Evolutionary conservation across 2,113 vertebrate genomes (phyloP), one percentile per base, ranked within the genome.

Genomic region (Barnardius zonarius): DNA sequence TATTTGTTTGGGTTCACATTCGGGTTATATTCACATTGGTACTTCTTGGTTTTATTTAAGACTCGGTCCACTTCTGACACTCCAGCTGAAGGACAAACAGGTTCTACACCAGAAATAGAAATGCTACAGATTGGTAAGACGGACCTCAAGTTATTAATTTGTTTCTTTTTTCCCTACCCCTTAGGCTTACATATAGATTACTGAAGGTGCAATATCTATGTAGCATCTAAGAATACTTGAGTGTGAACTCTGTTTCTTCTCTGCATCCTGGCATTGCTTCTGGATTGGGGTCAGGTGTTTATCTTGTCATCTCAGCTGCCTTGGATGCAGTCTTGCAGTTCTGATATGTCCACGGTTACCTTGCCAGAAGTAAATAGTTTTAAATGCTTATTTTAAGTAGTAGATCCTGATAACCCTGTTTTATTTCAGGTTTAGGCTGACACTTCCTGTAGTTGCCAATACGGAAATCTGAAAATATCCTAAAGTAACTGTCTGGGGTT

Each of bases 91-190:
- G 96, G 86, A 93, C 90, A 88, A 59, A 46, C 44, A 48, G 17
- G 27, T 79, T 90, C 95, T 94, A 52, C 48, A 30, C 39, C 73
- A 72, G 86, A 69, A 33, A 73, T n/a, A 90, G 96, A 95, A 80
- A 96, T 91, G 87, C 85, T 96, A 44, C 88, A 97, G 49, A 35
- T 92, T 52, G 97, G 98, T 98, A 95, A 98, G 98, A 48, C 62
- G 86, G 44, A 17, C 17, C 19, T 52, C 11, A 57, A 73, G 8
- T 78, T 80, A 31, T 8, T 39, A 27, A 69, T 88, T 92, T 1
- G 0, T 73, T 91, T 23, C 43, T 81, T 51, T 91, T 54, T 83
- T 13, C 63, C 13, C 49, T 78, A 4, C 28, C 49, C 28, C 13
- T 49, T 59, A 4, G 55, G 17, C 28, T 48, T 28, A 11, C 6